Evolutionary conservation across 2,888 invertebrate genomes (phyloP), one percentile per base, ranked within the genome.

Genomic region (Troides oblongomaculatus): DNA sequence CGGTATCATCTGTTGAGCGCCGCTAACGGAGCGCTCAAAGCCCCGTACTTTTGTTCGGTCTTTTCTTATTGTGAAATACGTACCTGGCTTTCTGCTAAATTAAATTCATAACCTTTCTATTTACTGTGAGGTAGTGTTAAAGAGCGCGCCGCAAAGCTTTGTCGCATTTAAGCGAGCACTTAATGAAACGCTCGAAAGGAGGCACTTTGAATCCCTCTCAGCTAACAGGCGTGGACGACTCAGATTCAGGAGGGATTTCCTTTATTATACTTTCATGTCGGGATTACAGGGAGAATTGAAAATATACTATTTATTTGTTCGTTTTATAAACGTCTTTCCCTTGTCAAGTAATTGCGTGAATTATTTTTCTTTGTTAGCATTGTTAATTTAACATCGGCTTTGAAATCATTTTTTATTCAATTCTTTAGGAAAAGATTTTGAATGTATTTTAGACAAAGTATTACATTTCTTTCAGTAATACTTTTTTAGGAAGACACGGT

Each of bases 101-200:
- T 76, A 74, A 78, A 78, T 78, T 76, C 79, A 76, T 74, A 77
- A 76, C 76, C 73, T 76, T 73, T 71, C 69, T 70, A 73, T 72
- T 76, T 72, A 74, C 74, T 72, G 70, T 64, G 72, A 65, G 72
- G 65, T 68, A 72, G 72, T 75, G 70, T 74, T 74, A 72, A 74
- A 75, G 75, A 75, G 74, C 74, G 72, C 73, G 71, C 71, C 74
- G 74, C 74, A 73, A 82, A 81, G 84, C 86, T 82, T 83, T 83
- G 84, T 83, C 80, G 80, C 77, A 77, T 80, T 82, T 83, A 83
- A 83, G 82, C 80, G 80, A 73, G 75, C 82, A 83, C 84, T 86
- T 88, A 87, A 87, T 88, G 88, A 88, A 88, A 86, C 79, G 82
- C 81, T 79, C 78, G 78, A 75, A 75, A 80, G 81, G 79, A 80